A percentile compares a stretch with the other conserved stretches of the same genome.
Conservation (phyloP, 2,888 invertebrate genomes). For the Leptopterna dolabrata region DNA sequence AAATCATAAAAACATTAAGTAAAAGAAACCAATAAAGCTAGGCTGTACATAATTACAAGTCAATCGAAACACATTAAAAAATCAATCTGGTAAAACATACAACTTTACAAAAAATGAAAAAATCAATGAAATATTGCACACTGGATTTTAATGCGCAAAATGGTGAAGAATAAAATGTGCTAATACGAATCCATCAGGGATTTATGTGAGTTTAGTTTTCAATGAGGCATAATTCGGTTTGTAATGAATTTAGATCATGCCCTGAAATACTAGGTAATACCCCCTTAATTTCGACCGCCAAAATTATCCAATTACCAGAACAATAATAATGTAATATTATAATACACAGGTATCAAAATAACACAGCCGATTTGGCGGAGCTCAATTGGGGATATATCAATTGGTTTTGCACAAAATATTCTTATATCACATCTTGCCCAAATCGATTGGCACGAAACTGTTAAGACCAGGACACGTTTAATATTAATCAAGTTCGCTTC, state of each 20-base stretch:
- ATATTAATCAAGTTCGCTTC: background rate
- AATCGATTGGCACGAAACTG: background rate
- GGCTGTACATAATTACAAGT: conserved; percentile 9
- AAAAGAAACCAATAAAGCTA: background rate
- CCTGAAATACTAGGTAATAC: background rate
- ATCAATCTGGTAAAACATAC: background rate
- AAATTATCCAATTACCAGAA: background rate
- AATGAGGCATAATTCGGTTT: too few species aligned
- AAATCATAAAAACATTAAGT: background rate
- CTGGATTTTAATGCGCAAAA: background rate
- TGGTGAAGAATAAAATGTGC: background rate
- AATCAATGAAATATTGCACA: background rate
- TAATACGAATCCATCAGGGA: too few species aligned
- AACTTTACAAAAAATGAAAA: background rate
- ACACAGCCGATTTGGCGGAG: conserved; percentile 1
- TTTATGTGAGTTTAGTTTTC: too few species aligned
- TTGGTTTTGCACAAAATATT: too few species aligned
- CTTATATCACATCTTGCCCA: background rate
- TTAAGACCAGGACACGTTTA: background rate
- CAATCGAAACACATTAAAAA: background rate
- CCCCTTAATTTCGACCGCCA: background rate
- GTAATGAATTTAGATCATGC: background rate
- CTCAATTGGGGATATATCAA: background rate
- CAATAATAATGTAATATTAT: background rate
- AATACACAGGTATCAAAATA: background rate